Conservation (phyloP, 2,888 invertebrate genomes). For the Oscheius sp. region DNA sequence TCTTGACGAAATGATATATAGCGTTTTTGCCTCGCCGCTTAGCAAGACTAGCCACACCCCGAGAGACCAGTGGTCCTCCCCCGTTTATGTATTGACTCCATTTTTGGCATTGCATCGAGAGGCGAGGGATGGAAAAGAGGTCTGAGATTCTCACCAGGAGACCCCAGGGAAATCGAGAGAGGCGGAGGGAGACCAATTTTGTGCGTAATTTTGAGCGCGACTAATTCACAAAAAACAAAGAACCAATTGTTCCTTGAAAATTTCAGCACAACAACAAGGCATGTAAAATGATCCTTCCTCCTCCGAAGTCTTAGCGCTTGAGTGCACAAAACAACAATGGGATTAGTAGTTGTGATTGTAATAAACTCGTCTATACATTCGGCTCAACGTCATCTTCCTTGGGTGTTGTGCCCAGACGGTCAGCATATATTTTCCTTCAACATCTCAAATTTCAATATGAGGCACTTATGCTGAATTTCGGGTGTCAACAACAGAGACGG, state of each 20-base stretch:
- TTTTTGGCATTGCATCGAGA: conserved; percentile 6
- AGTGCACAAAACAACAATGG: conserved; percentile 20
- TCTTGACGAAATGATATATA: neutral
- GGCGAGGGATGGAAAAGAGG: neutral
- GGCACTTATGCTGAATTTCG: neutral
- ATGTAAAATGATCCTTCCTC: too few species aligned
- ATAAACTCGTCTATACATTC: conserved; percentile 13
- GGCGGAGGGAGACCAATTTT: neutral
- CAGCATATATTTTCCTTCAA: too few species aligned
- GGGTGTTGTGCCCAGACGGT: too few species aligned
- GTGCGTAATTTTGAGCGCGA: too few species aligned
- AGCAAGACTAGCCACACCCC: neutral
- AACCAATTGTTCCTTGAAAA: neutral
- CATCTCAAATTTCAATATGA: too few species aligned
- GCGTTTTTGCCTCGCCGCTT: neutral
- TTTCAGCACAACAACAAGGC: too few species aligned
- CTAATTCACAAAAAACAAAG: neutral
- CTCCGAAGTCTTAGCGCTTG: neutral
- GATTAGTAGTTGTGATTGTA: conserved; percentile 1
- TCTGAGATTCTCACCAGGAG: neutral
- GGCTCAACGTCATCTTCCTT: too few species aligned
- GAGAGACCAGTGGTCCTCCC: neutral
- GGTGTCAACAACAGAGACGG: too few species aligned
- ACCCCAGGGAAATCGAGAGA: conserved; percentile 1
- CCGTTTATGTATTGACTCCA: conserved; percentile 17